Evolutionary conservation across 1,140 invertebrate species (phyloP).

Genomic region (Anastrepha ludens): DNA sequence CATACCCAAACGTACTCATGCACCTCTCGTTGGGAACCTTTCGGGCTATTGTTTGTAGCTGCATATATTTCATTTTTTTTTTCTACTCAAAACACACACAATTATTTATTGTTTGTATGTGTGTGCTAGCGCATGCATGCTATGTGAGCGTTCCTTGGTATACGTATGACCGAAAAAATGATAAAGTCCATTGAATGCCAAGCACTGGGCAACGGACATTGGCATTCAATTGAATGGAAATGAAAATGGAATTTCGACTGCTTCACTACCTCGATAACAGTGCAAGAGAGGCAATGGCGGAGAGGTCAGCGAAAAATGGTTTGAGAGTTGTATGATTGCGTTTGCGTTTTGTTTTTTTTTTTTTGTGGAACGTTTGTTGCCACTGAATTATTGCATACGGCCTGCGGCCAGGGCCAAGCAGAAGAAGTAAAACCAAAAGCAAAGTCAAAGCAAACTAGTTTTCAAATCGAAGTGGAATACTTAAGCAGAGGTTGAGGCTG

Average conservation of each 20-base stretch:
- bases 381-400: constrained; percentile 25
- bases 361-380: not conserved
- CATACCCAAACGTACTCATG: not conserved
- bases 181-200: not conserved
- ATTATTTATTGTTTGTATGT: too few relatives aligned
- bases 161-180: not conserved
- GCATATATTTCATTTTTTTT: not conserved
- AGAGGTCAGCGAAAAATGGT: not conserved
- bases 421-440: not conserved
- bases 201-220: not conserved
- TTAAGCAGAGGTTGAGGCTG: not conserved
- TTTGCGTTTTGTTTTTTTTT: not conserved
- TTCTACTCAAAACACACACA: too few relatives aligned
- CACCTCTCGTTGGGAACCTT: not conserved
- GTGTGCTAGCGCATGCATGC: not conserved
- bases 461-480: not conserved
- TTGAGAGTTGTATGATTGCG: not conserved
- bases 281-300: not conserved
- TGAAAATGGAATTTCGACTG: constrained; percentile 13
- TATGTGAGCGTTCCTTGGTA: not conserved
- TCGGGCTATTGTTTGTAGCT: not conserved
- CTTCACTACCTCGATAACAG: not conserved
- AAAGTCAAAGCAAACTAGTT: constrained; percentile 32
- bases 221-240: constrained; percentile 28
- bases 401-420: not conserved